A percentile compares a stretch with the other conserved stretches of the same genome.
phyloP scores from a whole-genome alignment of 2,797 vertebrate genomes.

The Pseudochirops cupreus region DNA sequence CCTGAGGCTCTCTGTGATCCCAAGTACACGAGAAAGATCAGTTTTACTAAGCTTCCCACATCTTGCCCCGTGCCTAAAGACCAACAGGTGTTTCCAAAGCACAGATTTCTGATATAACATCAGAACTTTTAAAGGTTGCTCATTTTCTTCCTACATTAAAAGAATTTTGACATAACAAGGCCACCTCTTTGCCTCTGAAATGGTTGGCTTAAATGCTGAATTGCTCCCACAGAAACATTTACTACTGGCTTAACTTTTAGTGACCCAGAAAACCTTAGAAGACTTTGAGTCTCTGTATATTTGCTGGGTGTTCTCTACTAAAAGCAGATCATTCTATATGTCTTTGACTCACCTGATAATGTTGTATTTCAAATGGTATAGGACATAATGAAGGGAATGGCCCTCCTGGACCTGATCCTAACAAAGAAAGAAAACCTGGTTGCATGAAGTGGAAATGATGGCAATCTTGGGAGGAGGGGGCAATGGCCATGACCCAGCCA shows the following conservation, averaged over 20 bases:
- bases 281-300: background rate
- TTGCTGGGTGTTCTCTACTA: background rate
- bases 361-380: background rate
- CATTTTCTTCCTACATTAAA: background rate
- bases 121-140: background rate
- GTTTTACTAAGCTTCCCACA: background rate
- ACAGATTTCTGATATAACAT: background rate
- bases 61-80: background rate
- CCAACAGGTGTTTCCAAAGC: background rate
- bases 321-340: background rate
- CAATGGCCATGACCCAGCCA: background rate
- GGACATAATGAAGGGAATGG: background rate
- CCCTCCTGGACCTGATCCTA: background rate
- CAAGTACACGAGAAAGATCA: background rate
- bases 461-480: background rate
- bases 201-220: background rate
- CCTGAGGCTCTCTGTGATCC: background rate
- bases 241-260: background rate
- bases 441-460: background rate
- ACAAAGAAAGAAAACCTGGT: background rate
- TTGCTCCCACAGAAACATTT: background rate
- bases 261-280: background rate
- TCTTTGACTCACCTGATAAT: background rate
- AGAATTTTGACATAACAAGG: conserved; percentile 1
- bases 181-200: background rate